phyloP scores from a whole-genome alignment of 2,797 vertebrate genomes.

The Tinamus major region DNA sequence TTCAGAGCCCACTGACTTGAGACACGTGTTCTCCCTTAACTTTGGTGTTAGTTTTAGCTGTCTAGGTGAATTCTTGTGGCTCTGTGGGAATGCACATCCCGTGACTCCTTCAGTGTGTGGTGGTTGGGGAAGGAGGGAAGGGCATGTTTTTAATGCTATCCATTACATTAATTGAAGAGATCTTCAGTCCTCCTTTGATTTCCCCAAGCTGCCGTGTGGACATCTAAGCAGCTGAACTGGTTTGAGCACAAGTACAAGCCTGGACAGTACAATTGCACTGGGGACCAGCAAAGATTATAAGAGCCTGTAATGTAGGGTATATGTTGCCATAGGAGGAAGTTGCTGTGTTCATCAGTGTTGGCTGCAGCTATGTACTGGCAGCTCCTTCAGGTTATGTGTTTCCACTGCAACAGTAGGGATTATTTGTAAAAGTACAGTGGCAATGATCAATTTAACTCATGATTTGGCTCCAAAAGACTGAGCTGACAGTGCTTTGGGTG shows the following conservation, averaged over 20 bases:
- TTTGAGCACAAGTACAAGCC: not conserved
- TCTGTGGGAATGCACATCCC: not conserved
- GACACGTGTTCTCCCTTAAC: not conserved
- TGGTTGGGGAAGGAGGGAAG: too few relatives aligned
- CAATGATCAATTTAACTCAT: not conserved
- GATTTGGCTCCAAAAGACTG: not conserved
- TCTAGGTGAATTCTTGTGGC: not conserved
- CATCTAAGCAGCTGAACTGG: not conserved
- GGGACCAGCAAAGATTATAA: not conserved
- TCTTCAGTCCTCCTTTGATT: not conserved
- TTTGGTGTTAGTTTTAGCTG: not conserved
- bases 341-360: not conserved
- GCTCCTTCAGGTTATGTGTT: not conserved
- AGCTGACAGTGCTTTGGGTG: accelerated
- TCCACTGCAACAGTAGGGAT: not conserved
- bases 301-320: not conserved
- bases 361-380: not conserved
- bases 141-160: not conserved
- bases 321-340: not conserved
- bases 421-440: not conserved
- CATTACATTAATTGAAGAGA: not conserved
- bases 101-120: not conserved
- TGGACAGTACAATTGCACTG: not conserved
- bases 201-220: not conserved
- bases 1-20: not conserved